Base-by-base conservation (phyloP, 2,888 invertebrate species). In the Eubasilissa splendida region DNA sequence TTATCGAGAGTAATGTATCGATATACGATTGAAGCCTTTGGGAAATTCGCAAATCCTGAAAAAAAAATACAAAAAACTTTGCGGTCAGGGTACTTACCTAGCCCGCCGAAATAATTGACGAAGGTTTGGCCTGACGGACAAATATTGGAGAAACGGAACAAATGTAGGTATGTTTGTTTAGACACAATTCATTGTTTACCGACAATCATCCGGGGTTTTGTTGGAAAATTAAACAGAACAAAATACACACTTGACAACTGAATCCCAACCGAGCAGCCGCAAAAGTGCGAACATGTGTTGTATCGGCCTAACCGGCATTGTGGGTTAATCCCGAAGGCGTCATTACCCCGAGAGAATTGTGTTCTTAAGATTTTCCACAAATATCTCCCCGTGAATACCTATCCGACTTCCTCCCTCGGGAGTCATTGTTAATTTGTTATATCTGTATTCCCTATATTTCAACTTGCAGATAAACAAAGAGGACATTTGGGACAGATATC, bases 101-200 rank as follows among this genome's bases (percentile, higher is more conserved):
- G 0, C 50, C 66, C 33, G 11, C 66, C 66, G 66, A 66, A 66
- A 66, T 66, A 66, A 66, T 42, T 66, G 66, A 66, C 66, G 66
- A 66, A 66, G 66, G 66, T 66, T 66, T 42, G 22, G n/a, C 66
- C 42, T 66, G 33, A 42, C 66, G 5, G 33, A n/a, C 60, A 31
- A 31, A 22, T 22, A 22, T 22, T 22, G 22, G 22, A n/a, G n/a
- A 66, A 66, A 66, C 9, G 42, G n/a, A 66, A 12, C 66, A 66
- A 22, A 22, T 22, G 1, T 22, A 22, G 22, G 22, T 22, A 22
- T 22, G 22, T 22, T 22, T 22, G 22, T 22, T 22, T 22, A 22
- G 22, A 22, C 22, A 22, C 22, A 22, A 22, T 22, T 22, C 22
- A 22, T 22, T 22, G 22, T 22, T 22, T 22, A 22, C 22, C 22